Conservation (phyloP, 2,797 vertebrate species). For the Eulemur rubriventer region DNA sequence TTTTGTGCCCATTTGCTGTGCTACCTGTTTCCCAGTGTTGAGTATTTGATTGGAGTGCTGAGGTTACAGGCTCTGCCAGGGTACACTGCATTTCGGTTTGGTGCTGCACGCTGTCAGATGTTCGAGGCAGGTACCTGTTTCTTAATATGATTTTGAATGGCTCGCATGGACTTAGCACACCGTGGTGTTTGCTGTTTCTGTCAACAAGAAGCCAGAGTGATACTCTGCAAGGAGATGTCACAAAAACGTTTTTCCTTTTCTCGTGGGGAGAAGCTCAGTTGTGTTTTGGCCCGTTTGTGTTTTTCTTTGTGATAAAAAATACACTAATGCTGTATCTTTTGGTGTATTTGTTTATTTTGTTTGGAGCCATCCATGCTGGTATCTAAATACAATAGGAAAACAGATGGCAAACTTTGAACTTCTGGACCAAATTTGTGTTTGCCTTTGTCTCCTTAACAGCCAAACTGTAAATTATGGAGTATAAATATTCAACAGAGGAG, state of each 20-base stretch:
- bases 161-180: neutral
- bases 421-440: conserved; percentile 67
- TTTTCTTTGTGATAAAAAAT: neutral
- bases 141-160: neutral
- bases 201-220: neutral
- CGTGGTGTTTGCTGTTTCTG: neutral
- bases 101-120: neutral
- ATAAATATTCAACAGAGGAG: conserved; percentile 70
- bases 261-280: neutral
- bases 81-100: neutral
- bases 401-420: conserved; percentile 77
- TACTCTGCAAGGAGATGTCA: neutral
- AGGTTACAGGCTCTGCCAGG: neutral
- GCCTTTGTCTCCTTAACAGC: conserved; percentile 70
- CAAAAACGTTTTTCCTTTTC: neutral
- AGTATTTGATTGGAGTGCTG: neutral
- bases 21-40: conserved; percentile 37
- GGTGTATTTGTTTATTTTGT: conserved; percentile 57
- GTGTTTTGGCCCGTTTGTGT: neutral
- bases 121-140: neutral
- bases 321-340: neutral
- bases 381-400: conserved; percentile 72
- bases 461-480: conserved; percentile 68
- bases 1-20: conserved; percentile 46
- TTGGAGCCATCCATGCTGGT: conserved; percentile 45